Base-by-base conservation (phyloP, 64 coral and sea anemone species). In the Porites lutea region DNA sequence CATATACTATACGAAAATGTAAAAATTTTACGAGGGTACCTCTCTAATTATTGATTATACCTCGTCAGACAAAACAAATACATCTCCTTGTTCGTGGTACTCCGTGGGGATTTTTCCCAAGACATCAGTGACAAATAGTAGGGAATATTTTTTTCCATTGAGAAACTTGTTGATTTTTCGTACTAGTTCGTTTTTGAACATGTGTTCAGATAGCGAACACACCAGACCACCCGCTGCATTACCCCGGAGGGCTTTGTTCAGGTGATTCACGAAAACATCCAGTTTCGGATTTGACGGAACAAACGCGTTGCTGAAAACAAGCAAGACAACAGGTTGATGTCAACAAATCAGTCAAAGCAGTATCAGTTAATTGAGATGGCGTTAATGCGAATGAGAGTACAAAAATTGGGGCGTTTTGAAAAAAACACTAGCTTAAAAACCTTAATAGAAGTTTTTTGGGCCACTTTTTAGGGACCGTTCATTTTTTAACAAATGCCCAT, bases 201-300 rank as follows among this genome's bases (percentile, higher is more conserved):
- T 69, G 10, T 12, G 22, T 49, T 86, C 59, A 18, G 82, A 69
- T 21, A 86, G 65, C 22, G 82, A 86, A 18, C 82, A 86, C 45
- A 69, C 59, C 46, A 86, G 44, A 4, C 82, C 82, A 3, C 82
- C 82, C 3, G 45, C 60, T 18, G 23, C 21, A 14, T 63, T 65
- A 10, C 60, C 61, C 5, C 49, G 27, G 8, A 86, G 45, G 3
- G 60, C n/a, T 50, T 69, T 86, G 27, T 86, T 86, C 8, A 86
- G 27, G 50, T 86, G 63, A 16, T 9, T 48, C 18, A 86, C 82
- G 12, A 86, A 86, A 43, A 66, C 82, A n/a, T 86, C 60, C 7
- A 61, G 9, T 86, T 86, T 86, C 14, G 82, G 82, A 46, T 86
- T 86, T 11, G 82, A 86, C 5, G 82, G 82, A 22, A 86, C 82